Evolutionary conservation across 2,888 invertebrate species (phyloP), one percentile per base, ranked within the genome.

Genomic region (Micoletzkya japonica): DNA sequence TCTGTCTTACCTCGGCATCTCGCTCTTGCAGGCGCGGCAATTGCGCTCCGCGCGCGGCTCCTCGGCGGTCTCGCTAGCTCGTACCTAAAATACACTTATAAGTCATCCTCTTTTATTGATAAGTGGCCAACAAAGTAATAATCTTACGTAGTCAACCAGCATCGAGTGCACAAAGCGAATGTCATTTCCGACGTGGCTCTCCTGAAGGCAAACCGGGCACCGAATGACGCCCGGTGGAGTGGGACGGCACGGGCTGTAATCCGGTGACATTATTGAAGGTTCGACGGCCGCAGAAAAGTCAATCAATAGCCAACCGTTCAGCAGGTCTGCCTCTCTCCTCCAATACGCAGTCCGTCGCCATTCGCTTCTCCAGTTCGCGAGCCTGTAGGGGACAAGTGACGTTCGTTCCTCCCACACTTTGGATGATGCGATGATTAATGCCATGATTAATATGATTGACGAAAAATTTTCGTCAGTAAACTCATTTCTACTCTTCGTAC

Each of bases 11-110:
- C n/a, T 56, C 56, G 7, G 44, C 88, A 95, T 94, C 88, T 93
- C 93, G 82, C 94, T 92, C 86, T 94, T 95, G 89, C 95, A 96
- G 76, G 94, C 94, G 70, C 94, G 94, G 88, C 95, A 95, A 1
- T 89, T 85, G 50, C 90, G 88, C 76, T 92, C 91, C 83, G 24
- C 63, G 24, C 69, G 73, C 3, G 60, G 30, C 36, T 77, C n/a
- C n/a, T n/a, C 77, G 24, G 74, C 73, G 17, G 72, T 52, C 28
- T 75, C 77, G n/a, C 72, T 73, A 20, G 74, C 56, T 26, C 79
- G 78, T 24, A 78, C 76, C 79, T 80, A 59, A 24, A 76, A 70
- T 52, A 20, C 4, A n/a, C 6, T 7, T 37, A 7, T 0, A 44
- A 26, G n/a, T n/a, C n/a, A n/a, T n/a, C n/a, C n/a, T n/a, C n/a